These are phyloP conservation scores for Amphilophus citrinellus DNA, from an alignment of 2,113 vertebrate genomes.

Conservation along the genomic window DNA sequence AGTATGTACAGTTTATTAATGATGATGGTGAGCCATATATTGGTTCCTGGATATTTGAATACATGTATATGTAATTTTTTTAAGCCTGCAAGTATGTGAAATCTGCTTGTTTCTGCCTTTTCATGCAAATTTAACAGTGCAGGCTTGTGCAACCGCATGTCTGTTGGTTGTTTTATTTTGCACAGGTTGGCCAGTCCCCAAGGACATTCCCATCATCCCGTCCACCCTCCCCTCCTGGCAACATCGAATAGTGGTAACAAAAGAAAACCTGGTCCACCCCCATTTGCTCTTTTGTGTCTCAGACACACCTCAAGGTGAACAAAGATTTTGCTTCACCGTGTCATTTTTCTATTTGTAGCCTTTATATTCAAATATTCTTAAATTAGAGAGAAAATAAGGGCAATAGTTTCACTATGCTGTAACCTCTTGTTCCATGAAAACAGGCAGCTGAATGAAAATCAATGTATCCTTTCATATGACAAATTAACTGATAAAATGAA, in stretches of 20 bases:
- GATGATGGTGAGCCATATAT: background rate
- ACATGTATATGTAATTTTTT: background rate
- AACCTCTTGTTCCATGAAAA: background rate
- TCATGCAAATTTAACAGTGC: background rate
- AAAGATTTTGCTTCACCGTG: conserved; percentile 8
- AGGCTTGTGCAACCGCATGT: background rate
- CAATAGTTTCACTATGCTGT: background rate
- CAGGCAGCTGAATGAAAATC: conserved; percentile 26
- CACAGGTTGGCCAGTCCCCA: conserved; percentile 44
- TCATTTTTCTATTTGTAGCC: background rate
- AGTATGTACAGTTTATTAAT: background rate
- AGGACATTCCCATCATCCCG: conserved; percentile 44
- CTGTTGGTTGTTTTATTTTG: conserved; percentile 26
- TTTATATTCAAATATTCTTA: background rate
- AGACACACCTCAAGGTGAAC: conserved; percentile 37
- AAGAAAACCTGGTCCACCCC: conserved; percentile 44
- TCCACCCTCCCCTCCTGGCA: conserved; percentile 36
- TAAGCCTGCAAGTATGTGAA: background rate
- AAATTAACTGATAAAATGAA: conserved; percentile 47
- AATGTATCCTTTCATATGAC: background rate
- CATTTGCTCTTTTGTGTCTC: conserved; percentile 3
- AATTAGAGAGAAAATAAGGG: background rate
- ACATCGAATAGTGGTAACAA: conserved; percentile 57
- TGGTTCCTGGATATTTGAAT: background rate
- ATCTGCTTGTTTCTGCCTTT: conserved; percentile 17